Evolutionary conservation across 2,888 invertebrate genomes (phyloP).

Genomic region (Ormyrus labotus): DNA sequence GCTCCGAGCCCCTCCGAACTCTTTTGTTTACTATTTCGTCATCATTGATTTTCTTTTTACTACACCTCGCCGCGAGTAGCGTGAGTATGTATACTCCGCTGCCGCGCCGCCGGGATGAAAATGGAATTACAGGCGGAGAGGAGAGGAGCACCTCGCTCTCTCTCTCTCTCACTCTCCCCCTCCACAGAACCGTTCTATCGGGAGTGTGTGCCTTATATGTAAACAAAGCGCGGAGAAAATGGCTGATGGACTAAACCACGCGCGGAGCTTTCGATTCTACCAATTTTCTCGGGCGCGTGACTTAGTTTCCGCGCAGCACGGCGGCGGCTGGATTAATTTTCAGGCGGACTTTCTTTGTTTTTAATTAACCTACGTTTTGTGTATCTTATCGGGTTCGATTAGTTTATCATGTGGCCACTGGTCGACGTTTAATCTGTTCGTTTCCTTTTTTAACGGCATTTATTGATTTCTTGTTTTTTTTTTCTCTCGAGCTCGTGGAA

Average conservation of each 20-base stretch:
- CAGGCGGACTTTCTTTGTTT: background rate
- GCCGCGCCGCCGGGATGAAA: background rate
- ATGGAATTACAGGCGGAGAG: background rate
- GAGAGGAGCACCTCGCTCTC: no score
- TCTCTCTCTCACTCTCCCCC: background rate
- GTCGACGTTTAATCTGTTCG: no score
- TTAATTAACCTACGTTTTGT: slow-evolving; percentile 9
- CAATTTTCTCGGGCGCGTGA: slow-evolving; percentile 20
- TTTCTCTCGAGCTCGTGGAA: no score
- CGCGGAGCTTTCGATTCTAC: background rate
- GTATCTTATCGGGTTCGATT: background rate
- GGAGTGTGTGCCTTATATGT: slow-evolving; percentile 44
- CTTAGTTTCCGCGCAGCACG: background rate
- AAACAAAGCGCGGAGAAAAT: slow-evolving; percentile 56
- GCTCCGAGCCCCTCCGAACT: no score
- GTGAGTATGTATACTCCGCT: no score
- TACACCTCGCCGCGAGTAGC: no score
- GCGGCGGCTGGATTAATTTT: background rate
- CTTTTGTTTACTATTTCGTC: no score
- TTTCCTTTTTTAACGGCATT: no score
- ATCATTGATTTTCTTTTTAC: no score
- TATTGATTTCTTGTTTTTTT: no score
- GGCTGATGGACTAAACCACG: slow-evolving; percentile 35
- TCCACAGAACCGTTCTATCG: background rate
- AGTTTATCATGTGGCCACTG: background rate